These are phyloP conservation scores for Apostichopus japonicus DNA, from an alignment of 35 echinoderm and acorn worm genomes.

Conservation along the genomic window DNA sequence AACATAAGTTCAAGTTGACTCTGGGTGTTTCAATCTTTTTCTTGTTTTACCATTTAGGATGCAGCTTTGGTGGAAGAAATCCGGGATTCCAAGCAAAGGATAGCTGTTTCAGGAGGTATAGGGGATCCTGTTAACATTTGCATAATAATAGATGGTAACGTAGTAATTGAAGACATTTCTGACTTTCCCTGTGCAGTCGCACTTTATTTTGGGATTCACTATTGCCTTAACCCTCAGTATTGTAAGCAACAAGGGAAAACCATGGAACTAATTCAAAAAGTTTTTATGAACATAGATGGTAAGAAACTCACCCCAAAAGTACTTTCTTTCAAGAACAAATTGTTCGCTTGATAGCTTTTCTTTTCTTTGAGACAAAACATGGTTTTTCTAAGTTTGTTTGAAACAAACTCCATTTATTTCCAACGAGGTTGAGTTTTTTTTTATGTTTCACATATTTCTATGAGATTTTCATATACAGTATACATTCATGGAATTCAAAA, in stretches of 20 bases:
- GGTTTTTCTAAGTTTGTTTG: too few species aligned
- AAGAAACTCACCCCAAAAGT: slow-evolving; percentile 16
- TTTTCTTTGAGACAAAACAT: too few species aligned
- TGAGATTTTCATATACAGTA: too few species aligned
- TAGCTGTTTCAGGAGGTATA: not conserved
- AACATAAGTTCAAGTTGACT: too few species aligned
- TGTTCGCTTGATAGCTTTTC: too few species aligned
- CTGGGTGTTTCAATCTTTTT: too few species aligned
- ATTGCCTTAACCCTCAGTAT: not conserved
- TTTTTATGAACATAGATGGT: slow-evolving; percentile 4
- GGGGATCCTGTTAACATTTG: not conserved
- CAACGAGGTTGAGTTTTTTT: too few species aligned
- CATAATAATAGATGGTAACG: slow-evolving; percentile 18
- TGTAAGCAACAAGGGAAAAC: not conserved
- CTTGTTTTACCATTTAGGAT: too few species aligned
- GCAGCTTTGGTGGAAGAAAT: too few species aligned
- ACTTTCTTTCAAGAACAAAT: not conserved
- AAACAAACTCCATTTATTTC: too few species aligned
- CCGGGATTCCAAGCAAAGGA: not conserved
- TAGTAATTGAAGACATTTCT: not conserved
- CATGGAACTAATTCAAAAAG: slow-evolving; percentile 15
- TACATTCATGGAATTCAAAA: too few species aligned
- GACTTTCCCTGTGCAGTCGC: not conserved
- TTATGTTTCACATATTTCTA: too few species aligned
- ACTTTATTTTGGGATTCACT: slow-evolving; percentile 22